phyloP scores from a whole-genome alignment of 2,888 invertebrate genomes.

The Torymus texanus region DNA sequence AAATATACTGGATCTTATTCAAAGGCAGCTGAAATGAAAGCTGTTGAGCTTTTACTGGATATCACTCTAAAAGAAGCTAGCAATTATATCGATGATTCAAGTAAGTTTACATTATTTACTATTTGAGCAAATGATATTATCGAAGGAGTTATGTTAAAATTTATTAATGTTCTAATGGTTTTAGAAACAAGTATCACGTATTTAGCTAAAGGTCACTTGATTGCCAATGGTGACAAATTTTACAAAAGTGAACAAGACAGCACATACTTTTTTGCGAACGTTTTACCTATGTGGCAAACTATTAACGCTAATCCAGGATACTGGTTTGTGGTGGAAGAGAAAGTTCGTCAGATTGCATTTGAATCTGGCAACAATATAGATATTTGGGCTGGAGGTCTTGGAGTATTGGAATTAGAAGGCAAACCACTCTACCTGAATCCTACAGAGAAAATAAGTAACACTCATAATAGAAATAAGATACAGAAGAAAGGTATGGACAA shows the following conservation, averaged over 20 bases:
- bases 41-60: too few relatives aligned
- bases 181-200: conserved; percentile 52
- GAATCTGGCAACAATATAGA: conserved; percentile 21
- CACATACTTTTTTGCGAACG: conserved; percentile 78
- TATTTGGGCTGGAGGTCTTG: conserved; percentile 41
- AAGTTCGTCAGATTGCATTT: conserved; percentile 64
- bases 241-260: conserved; percentile 76
- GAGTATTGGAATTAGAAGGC: conserved; percentile 24
- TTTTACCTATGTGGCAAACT: conserved; percentile 76
- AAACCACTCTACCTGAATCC: conserved; percentile 18
- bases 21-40: too few relatives aligned
- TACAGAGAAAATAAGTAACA: not conserved
- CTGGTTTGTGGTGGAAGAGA: conserved; percentile 72
- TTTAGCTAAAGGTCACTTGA: conserved; percentile 77
- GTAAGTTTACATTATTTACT: too few relatives aligned
- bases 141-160: too few relatives aligned
- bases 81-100: too few relatives aligned
- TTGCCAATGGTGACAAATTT: conserved; percentile 77
- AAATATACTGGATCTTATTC: too few relatives aligned
- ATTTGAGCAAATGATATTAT: too few relatives aligned
- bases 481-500: not conserved
- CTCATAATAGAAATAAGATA: too few relatives aligned
- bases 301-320: conserved; percentile 73
- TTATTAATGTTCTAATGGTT: too few relatives aligned
- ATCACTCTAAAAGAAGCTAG: too few relatives aligned